Base-by-base conservation (phyloP, 2,797 vertebrate genomes). In the Muscicapa comitata region DNA sequence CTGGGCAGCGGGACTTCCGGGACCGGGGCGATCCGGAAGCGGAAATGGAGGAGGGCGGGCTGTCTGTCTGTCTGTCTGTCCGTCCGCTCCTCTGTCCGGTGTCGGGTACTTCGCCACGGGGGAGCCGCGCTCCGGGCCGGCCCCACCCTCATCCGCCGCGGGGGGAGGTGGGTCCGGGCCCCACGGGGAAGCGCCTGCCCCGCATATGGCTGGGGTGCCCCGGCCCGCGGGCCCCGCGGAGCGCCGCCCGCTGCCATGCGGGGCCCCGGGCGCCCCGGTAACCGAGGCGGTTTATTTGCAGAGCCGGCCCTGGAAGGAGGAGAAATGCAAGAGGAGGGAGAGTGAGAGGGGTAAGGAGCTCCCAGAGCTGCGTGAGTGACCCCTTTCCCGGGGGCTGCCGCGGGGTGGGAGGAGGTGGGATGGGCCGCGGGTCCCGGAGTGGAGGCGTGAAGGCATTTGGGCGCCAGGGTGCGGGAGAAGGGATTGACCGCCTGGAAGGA, bases 221-320 rank as follows among this genome's bases (percentile, higher is more conserved):
- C 55, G 86, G n/a, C 4, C 55, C 24, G 33, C 50, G 76, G 88
- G 59, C 42, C 59, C 81, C 25, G 82, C 55, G 18, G 35, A 72
- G 54, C 40, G 83, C 54, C n/a, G 29, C 21, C 72, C 77, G 47
- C 77, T 81, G 73, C 78, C 87, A 43, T 73, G 90, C 82, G 17
- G 72, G 57, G 50, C 61, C 37, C 68, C 67, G 47, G 45, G 81
- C 51, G 31, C 42, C 48, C 75, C 91, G 63, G 86, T 98, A 97
- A 98, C 96, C 33, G 20, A 63, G 93, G 81, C 87, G 95, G 93
- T 92, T 93, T 97, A 88, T 97, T 98, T 94, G 94, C 97, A 98
- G 97, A 97, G 96, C 94, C 97, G 96, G 97, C 96, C 95, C 96
- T 97, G 98, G 97, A 96, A 97, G 96, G 95, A 97, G 97, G 97